Percentiles rank a stretch among this genome's conserved stretches.
Conservation (phyloP, 2,797 vertebrate species). For the Luscinia luscinia region DNA sequence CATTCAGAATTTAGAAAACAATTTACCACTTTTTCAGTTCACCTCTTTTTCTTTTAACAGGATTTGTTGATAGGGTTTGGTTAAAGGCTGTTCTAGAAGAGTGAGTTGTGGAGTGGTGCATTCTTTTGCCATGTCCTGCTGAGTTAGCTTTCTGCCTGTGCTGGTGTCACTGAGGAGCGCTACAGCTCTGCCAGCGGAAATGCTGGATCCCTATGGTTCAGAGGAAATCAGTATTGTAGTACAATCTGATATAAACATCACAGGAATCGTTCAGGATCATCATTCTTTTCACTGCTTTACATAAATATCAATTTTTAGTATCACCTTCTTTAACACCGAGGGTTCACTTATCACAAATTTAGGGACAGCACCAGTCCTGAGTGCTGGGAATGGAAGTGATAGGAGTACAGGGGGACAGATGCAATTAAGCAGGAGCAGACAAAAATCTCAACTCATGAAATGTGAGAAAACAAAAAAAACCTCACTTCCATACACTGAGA, state of each 20-base stretch:
- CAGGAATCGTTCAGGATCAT: not conserved
- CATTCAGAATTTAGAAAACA: not conserved
- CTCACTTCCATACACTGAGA: not conserved
- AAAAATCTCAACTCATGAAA: not conserved
- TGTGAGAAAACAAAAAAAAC: not conserved
- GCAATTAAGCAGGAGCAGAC: not conserved
- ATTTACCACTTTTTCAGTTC: not conserved
- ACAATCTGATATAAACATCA: not conserved
- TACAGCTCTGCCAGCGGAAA: not conserved
- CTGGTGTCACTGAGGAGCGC: not conserved
- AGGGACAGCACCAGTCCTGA: not conserved
- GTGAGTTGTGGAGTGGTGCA: not conserved
- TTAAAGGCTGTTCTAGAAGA: not conserved
- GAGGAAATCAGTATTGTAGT: not conserved
- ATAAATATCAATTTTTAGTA: not conserved
- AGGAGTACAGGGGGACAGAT: not conserved
- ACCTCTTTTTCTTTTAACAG: not conserved
- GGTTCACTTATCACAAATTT: not conserved
- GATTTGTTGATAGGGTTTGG: not conserved
- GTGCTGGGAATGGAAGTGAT: not conserved
- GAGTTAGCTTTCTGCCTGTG: not conserved
- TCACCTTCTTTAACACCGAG: not conserved
- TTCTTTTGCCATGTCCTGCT: not conserved
- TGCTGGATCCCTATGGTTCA: rapidly evolving
- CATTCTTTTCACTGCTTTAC: not conserved